Percentiles rank a stretch among this genome's conserved stretches.
phyloP scores from a whole-genome alignment of 2,888 invertebrate species.

The Lasioglossum lativentre region DNA sequence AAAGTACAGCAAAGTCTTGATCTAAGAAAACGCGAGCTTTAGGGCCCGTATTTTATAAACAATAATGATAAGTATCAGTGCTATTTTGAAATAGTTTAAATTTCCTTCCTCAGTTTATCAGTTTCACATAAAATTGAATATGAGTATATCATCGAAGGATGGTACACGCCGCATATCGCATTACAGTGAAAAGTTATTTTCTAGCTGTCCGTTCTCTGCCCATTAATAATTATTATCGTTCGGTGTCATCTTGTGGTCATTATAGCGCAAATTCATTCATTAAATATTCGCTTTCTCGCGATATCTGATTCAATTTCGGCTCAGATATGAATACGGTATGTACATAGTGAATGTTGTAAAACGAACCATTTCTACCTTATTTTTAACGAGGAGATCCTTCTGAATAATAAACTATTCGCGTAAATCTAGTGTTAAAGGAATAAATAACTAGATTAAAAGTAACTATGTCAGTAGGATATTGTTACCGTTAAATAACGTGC shows the following conservation, averaged over 20 bases:
- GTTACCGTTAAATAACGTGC: background rate
- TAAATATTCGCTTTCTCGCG: slow-evolving; percentile 48
- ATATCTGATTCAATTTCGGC: slow-evolving; percentile 40
- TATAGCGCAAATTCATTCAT: slow-evolving; percentile 31
- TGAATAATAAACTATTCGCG: background rate
- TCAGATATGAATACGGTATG: slow-evolving; percentile 5
- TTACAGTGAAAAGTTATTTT: slow-evolving; percentile 15
- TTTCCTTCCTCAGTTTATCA: background rate
- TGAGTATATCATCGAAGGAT: background rate
- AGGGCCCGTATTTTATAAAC: background rate
- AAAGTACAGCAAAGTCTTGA: background rate
- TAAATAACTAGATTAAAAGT: background rate
- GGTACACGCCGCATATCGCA: background rate
- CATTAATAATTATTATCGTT: slow-evolving; percentile 43
- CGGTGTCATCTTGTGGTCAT: slow-evolving; percentile 38
- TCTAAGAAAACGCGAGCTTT: too few species aligned
- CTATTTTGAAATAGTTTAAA: background rate
- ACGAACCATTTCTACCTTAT: background rate
- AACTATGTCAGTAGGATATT: background rate
- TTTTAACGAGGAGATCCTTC: background rate
- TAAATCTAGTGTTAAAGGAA: background rate
- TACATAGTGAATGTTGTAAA: background rate
- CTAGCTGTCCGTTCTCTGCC: slow-evolving; percentile 27
- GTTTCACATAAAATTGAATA: slow-evolving; percentile 2
- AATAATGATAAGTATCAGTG: too few species aligned